Base-by-base conservation (phyloP, 2,113 vertebrate species). In the Myiagra hebetior region DNA sequence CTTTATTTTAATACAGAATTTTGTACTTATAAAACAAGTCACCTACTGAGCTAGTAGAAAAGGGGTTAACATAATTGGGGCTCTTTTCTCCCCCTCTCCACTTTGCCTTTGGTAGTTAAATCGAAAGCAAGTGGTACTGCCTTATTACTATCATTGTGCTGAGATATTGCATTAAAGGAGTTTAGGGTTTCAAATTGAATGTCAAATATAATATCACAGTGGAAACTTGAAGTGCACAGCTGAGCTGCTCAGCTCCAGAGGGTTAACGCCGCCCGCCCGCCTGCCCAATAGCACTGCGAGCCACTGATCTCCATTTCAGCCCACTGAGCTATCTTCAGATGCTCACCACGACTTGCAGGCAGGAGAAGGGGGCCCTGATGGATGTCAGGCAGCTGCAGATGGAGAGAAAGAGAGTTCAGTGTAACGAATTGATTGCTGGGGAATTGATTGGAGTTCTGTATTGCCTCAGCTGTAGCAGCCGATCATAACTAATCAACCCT, bases 111-210 rank as follows among this genome's bases (percentile, higher is more conserved):
- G 86, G 95, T 96, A 93, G 95, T 97, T 96, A 97, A 97, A 97
- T 96, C 3, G 10, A 95, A 95, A 96, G 91, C 91, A 91, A 95
- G 94, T 77, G 78, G 39, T 87, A 74, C 81, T 75, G 84, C 89
- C 91, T 97, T 97, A 95, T 97, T 97, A 96, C 92, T 97, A 96
- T 94, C 93, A 97, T 94, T 96, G 93, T 97, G 95, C 78, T 74
- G 93, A 95, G 93, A 96, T 97, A 92, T 69, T 93, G 82, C 95
- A 93, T 97, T 97, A 97, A 96, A 97, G 94, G 91, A 97, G 88
- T 97, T 97, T 94, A 97, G 82, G 88, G 89, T 96, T 97, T 97
- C 95, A 96, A 97, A 97, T 97, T 96, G 95, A 97, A 97, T 95
- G 97, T 97, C 97, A 97, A 97, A 97, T 97, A 97, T 93, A 97